A percentile compares a stretch with the other conserved stretches of the same genome.
phyloP scores from a whole-genome alignment of 2,797 vertebrate species.

The Fringilla coelebs region DNA sequence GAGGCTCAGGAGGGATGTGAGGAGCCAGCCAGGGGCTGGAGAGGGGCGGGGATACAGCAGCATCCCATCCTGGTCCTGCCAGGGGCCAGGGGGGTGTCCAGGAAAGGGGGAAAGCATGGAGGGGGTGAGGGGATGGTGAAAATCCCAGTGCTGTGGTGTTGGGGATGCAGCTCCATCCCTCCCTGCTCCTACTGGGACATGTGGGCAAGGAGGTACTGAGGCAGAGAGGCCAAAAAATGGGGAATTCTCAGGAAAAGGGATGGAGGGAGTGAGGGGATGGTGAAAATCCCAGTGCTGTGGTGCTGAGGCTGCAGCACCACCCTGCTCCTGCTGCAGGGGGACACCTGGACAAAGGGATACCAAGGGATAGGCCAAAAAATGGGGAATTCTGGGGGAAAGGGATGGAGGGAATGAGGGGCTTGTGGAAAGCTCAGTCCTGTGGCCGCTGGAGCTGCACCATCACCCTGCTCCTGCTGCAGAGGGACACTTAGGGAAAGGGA shows the following conservation, averaged over 20 bases:
- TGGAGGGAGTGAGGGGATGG: rapidly evolving
- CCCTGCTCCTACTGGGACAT: background rate
- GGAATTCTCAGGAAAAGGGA: background rate
- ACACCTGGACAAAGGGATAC: background rate
- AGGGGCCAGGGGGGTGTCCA: background rate
- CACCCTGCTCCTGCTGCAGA: background rate
- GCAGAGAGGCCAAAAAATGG: background rate
- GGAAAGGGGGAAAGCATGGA: background rate
- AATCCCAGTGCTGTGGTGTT: background rate
- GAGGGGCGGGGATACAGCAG: background rate
- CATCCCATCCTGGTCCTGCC: background rate
- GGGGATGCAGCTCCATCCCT: background rate
- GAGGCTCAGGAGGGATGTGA: background rate
- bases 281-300: rapidly evolving
- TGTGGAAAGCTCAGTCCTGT: rapidly evolving
- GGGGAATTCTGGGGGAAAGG: background rate
- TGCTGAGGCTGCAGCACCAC: background rate
- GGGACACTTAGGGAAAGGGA: background rate
- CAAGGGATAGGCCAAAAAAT: background rate
- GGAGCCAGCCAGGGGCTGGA: background rate
- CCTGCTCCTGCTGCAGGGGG: background rate
- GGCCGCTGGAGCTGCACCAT: background rate
- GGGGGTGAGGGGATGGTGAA: rapidly evolving
- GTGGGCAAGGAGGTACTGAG: rapidly evolving
- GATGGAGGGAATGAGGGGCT: rapidly evolving